These are phyloP conservation scores for Nothura maculosa DNA, from an alignment of 2,797 vertebrate species.

Conservation along the genomic window DNA sequence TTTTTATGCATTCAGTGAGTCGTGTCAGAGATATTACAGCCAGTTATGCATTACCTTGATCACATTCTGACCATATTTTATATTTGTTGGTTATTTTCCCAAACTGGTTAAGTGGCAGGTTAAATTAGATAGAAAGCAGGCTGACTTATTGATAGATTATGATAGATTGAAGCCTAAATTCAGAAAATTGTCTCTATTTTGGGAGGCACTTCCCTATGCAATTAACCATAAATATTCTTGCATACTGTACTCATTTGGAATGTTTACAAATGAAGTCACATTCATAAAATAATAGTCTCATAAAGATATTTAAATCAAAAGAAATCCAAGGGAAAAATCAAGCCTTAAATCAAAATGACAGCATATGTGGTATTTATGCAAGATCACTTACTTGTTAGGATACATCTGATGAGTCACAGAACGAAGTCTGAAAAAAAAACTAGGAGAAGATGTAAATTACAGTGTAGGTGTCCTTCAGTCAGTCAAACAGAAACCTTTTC, in stretches of 20 bases:
- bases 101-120: not conserved
- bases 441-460: not conserved
- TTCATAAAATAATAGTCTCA: not conserved
- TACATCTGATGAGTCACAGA: not conserved
- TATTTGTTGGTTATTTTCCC: not conserved
- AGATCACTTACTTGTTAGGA: not conserved
- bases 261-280: not conserved
- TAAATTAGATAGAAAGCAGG: not conserved
- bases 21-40: not conserved
- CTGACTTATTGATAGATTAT: accelerated
- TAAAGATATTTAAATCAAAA: not conserved
- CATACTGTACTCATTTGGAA: not conserved
- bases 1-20: not conserved
- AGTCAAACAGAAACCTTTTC: not conserved
- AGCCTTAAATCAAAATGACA: not conserved
- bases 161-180: not conserved
- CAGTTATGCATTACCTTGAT: not conserved
- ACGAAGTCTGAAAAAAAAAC: not conserved
- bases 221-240: not conserved
- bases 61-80: not conserved
- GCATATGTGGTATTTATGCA: not conserved
- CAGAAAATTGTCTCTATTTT: not conserved
- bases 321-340: not conserved
- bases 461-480: not conserved
- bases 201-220: not conserved